phyloP scores from a whole-genome alignment of 2,888 invertebrate genomes.

The Masnerella sp. region DNA sequence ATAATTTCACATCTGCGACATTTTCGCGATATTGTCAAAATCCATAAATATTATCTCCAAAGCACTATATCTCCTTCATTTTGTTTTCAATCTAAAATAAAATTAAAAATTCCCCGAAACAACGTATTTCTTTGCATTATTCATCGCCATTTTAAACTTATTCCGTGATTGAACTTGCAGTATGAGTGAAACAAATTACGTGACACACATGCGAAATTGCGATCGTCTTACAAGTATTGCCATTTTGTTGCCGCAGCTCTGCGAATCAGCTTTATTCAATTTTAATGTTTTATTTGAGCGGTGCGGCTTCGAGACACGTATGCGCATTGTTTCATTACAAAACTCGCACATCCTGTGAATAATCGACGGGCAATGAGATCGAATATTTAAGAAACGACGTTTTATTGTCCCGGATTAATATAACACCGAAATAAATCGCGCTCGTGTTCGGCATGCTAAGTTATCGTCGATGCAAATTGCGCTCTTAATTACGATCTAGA shows the following conservation, averaged over 20 bases:
- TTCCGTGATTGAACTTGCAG: conserved; percentile 45
- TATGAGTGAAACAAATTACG: conserved; percentile 53
- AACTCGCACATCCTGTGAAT: conserved; percentile 18
- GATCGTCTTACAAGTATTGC: conserved; percentile 35
- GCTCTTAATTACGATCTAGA: conserved; percentile 17
- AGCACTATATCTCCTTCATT: no score
- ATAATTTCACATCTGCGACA: no score
- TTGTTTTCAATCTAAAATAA: no score
- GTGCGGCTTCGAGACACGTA: conserved; percentile 18
- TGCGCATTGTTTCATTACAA: conserved; percentile 33
- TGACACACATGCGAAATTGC: conserved; percentile 40
- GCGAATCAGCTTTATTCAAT: conserved; percentile 49
- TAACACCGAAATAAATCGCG: conserved; percentile 16
- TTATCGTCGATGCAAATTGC: conserved; percentile 21
- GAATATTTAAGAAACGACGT: conserved; percentile 20
- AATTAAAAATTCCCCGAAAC: no score
- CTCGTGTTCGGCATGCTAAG: conserved; percentile 16
- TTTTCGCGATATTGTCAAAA: no score
- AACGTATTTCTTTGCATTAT: conserved; percentile 42
- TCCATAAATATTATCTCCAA: no score
- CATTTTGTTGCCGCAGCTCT: conserved; percentile 25
- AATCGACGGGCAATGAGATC: conserved; percentile 2
- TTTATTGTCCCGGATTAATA: background rate
- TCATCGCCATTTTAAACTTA: conserved; percentile 39
- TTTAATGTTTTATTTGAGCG: conserved; percentile 46